Base-by-base conservation (phyloP, 2,797 vertebrate genomes). In the Sciaenops ocellatus region DNA sequence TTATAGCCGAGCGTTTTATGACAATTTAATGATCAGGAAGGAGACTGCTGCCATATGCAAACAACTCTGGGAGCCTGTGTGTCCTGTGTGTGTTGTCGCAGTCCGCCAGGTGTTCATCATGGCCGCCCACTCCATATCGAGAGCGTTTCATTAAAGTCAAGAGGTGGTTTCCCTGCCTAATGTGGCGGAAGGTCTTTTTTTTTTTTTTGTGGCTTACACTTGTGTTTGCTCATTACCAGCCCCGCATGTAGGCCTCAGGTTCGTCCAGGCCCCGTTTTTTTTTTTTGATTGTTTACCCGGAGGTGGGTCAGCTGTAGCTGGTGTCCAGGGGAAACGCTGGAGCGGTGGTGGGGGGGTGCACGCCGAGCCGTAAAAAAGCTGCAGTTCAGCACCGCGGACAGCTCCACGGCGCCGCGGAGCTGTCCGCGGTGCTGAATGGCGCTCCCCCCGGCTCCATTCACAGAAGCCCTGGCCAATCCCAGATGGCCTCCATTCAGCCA, bases 91-190 rank as follows among this genome's bases (percentile, higher is more conserved):
- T 74, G 82, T 38, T 82, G 86, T 88, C 69, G 89, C 87, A 89
- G 86, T 83, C 86, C 74, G 83, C 90, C 94, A 95, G 93, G 93
- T 95, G 95, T 92, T 90, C 69, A 84, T 82, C 80, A 85, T 82
- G 82, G 89, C 82, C 82, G 73, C 78, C 61, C 87, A 93, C 93
- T 94, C 83, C 91, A 92, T 44, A 80, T 92, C 82, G 89, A 94
- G 93, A 91, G 88, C 81, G 78, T 92, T 92, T 94, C 90, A 93
- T 91, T 92, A 86, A 88, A 90, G 89, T 92, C 94, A 92, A 93
- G 92, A 93, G 94, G 89, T 90, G 90, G 76, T 93, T 94, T 92
- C 90, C 89, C 80, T 82, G 80, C 81, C 69, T 93, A 93, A 93
- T 93, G 91, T 91, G 73, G 87, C 82, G 82, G 87, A 92, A 93